Evolutionary conservation across 2,113 vertebrate species (phyloP), one percentile per base, ranked within the genome.

Genomic region (Cottus gobio): DNA sequence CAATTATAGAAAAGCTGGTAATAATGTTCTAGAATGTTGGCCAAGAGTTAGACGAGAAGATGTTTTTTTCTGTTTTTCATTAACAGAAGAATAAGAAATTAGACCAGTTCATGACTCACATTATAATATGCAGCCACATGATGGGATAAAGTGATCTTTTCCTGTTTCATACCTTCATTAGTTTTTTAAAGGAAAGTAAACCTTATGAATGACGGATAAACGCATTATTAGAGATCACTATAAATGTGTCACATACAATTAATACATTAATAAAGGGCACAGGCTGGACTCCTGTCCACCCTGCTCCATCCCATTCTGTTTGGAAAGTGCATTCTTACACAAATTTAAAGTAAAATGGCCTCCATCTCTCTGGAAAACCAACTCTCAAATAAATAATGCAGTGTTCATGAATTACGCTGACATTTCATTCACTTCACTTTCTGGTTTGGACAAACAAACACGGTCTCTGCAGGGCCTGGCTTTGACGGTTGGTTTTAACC

Each of bases 311-410:
- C 57, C 54, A 16, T 16, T 78, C 72, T 80, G 66, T 83, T 71
- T 77, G 58, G 56, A 79, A 57, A 82, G 75, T 39, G 67, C 63
- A 50, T 57, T 71, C 62, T 52, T 80, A 60, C 71, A 77, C 81
- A 86, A 71, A 79, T 26, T 74, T 63, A 39, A 60, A 82, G 62
- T 34, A 62, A 84, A 75, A 79, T 52, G 65, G 64, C 69, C 26
- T 84, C 50, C 24, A 28, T 46, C 26, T 56, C 70, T 56, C 58
- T 28, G 2, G 75, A 61, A 68, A 71, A 78, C 44, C 11, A 1
- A 68, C 72, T 68, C 64, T 75, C 48, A 64, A 37, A 90, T 91
- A 82, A 91, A 91, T 92, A 87, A 91, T 90, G 84, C 85, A 91
- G 44, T 44, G 11, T 36, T 66, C 73, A 57, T 80, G 82, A 87